These are phyloP conservation scores for Zaprionus taronus DNA, from an alignment of 1,140 invertebrate species.

Conservation along the genomic window DNA sequence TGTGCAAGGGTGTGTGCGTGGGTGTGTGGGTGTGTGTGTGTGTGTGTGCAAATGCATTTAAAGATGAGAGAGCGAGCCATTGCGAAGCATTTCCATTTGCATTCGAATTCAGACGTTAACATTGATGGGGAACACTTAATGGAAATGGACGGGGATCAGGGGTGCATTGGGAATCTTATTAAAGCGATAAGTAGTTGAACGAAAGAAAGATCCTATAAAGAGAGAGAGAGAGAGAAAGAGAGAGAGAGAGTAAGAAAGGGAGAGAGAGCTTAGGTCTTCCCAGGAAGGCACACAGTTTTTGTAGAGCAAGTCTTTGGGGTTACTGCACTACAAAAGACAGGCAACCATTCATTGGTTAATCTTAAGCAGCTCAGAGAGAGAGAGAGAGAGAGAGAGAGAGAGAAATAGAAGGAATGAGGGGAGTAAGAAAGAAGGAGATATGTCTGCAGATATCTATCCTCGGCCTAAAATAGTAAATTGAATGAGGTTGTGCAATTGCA, in stretches of 20 bases:
- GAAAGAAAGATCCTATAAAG: background rate
- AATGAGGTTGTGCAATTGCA: background rate
- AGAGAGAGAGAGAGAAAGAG: background rate
- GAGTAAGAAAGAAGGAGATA: background rate
- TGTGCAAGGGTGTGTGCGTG: conserved; percentile 9
- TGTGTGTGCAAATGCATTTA: conserved; percentile 50
- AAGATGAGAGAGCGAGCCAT: conserved; percentile 52
- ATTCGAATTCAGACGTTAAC: conserved; percentile 46
- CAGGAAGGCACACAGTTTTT: background rate
- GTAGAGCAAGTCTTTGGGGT: too few relatives aligned
- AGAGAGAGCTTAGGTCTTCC: background rate
- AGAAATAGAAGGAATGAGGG: background rate
- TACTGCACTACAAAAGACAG: background rate
- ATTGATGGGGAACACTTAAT: conserved; percentile 16
- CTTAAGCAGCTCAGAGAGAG: background rate
- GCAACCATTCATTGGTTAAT: background rate
- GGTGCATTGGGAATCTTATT: background rate
- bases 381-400: background rate
- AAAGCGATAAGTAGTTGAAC: background rate
- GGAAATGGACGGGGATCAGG: background rate
- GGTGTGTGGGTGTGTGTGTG: conserved; percentile 2
- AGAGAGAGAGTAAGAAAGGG: background rate
- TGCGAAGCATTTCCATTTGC: conserved; percentile 51
- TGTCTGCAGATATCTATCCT: background rate
- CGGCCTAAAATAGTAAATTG: background rate